Conservation (phyloP, 1,140 invertebrate genomes). For the Cepaea nemoralis region DNA sequence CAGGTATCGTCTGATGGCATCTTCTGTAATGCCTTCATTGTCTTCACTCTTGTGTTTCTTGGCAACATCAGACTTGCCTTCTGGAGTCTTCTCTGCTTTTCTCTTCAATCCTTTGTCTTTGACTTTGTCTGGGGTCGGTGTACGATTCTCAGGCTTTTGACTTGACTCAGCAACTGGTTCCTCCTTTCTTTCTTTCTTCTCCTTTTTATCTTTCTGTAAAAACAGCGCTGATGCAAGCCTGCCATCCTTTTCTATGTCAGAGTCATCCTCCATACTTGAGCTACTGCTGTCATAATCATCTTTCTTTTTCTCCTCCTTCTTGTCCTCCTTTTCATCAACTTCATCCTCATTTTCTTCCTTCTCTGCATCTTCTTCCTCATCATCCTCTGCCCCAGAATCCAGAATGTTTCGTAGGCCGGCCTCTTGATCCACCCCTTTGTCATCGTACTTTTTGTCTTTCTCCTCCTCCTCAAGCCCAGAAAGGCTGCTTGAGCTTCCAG, state of each 20-base stretch:
- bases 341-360: slow-evolving; percentile 67
- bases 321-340: slow-evolving; percentile 57
- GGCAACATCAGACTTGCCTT: slow-evolving; percentile 72
- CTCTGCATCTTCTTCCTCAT: slow-evolving; percentile 74
- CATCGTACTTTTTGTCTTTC: slow-evolving; percentile 76
- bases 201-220: slow-evolving; percentile 34
- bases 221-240: slow-evolving; percentile 65
- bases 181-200: slow-evolving; percentile 44
- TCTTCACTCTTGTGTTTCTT: slow-evolving; percentile 74
- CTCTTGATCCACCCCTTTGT: slow-evolving; percentile 89
- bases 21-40: slow-evolving; percentile 92
- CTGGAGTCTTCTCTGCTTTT: slow-evolving; percentile 42
- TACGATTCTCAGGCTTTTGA: not conserved
- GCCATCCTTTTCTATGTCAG: slow-evolving; percentile 76
- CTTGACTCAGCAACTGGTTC: slow-evolving; percentile 12
- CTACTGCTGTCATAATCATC: slow-evolving; percentile 69
- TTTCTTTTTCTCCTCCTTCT: slow-evolving; percentile 53
- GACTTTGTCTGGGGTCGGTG: slow-evolving; percentile 16
- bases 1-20: slow-evolving; percentile 92
- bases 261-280: slow-evolving; percentile 81
- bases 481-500: slow-evolving; percentile 60
- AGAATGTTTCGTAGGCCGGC: slow-evolving; percentile 88
- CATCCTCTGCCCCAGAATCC: slow-evolving; percentile 90
- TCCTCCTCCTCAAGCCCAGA: slow-evolving; percentile 54
- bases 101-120: slow-evolving; percentile 49